Percentiles rank a stretch among this genome's conserved stretches.
Evolutionary conservation across 2,113 vertebrate genomes (phyloP).

Genomic region (Epinephelus moara): DNA sequence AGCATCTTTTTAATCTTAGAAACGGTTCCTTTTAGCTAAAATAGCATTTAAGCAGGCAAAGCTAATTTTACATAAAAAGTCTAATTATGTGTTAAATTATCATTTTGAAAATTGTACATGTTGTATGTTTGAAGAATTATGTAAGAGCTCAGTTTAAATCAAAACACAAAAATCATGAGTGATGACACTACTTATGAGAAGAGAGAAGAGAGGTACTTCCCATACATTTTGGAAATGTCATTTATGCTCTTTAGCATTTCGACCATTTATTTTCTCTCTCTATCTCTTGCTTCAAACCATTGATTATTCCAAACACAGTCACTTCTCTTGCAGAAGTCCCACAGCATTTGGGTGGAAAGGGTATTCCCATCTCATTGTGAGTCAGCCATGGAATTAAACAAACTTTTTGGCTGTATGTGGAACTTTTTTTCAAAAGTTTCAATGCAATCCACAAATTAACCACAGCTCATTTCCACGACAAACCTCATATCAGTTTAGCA

Average conservation of each 20-base stretch:
- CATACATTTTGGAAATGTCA: not conserved
- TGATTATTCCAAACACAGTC: conserved; percentile 1
- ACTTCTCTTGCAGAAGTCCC: not conserved
- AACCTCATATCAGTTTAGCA: not conserved
- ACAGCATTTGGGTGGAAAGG: not conserved
- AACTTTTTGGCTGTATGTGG: not conserved
- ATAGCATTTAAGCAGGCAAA: not conserved
- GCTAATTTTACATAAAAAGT: not conserved
- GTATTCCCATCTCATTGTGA: not conserved
- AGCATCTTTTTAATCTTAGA: no score
- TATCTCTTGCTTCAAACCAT: not conserved
- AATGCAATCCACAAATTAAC: not conserved
- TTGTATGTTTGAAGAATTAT: not conserved
- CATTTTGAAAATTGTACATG: not conserved
- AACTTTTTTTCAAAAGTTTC: not conserved
- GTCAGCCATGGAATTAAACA: not conserved
- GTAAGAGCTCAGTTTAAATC: not conserved
- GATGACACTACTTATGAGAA: not conserved
- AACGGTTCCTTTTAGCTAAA: no score
- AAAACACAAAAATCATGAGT: not conserved
- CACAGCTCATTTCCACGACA: not conserved
- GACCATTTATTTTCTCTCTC: not conserved
- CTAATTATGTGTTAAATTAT: not conserved
- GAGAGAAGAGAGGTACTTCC: not conserved
- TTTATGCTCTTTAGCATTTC: not conserved